These are phyloP conservation scores for Ptychoptera contaminata DNA, from an alignment of 2,888 invertebrate species.

Conservation along the genomic window DNA sequence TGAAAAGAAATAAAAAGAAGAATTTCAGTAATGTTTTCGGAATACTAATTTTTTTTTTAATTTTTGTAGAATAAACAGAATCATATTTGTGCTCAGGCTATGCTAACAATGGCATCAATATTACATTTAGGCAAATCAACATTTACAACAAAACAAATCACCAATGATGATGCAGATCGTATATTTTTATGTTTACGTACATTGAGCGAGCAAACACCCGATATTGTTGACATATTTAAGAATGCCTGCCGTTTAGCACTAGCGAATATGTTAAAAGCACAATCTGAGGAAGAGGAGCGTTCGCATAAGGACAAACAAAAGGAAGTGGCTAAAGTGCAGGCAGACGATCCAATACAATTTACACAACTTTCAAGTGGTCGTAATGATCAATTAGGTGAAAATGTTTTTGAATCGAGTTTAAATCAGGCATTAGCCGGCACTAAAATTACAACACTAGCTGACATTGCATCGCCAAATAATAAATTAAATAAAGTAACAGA, in stretches of 20 bases:
- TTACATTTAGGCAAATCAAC: conserved; percentile 72
- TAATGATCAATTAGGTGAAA: conserved; percentile 36
- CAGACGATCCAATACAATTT: conserved; percentile 75
- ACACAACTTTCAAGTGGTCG: conserved; percentile 54
- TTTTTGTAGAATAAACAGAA: conserved; percentile 30
- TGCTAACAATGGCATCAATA: conserved; percentile 77
- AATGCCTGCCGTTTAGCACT: conserved; percentile 60
- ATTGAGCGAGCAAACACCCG: conserved; percentile 48
- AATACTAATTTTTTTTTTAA: conserved; percentile 15
- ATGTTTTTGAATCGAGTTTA: conserved; percentile 90
- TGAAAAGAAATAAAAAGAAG: too few relatives aligned
- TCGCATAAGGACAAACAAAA: conserved; percentile 48
- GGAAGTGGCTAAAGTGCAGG: conserved; percentile 51
- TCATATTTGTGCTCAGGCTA: conserved; percentile 57
- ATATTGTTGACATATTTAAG: conserved; percentile 55
- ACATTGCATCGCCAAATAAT: conserved; percentile 38
- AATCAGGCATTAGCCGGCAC: conserved; percentile 71
- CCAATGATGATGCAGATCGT: conserved; percentile 91
- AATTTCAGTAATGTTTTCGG: not conserved
- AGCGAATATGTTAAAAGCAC: conserved; percentile 67
- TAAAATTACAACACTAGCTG: conserved; percentile 28
- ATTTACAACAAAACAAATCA: conserved; percentile 58
- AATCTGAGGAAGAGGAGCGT: conserved; percentile 39
- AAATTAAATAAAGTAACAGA: conserved; percentile 75
- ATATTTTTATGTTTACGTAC: conserved; percentile 67